Evolutionary conservation across 1,140 invertebrate species (phyloP).

Genomic region (Drosophila pallidifrons): DNA sequence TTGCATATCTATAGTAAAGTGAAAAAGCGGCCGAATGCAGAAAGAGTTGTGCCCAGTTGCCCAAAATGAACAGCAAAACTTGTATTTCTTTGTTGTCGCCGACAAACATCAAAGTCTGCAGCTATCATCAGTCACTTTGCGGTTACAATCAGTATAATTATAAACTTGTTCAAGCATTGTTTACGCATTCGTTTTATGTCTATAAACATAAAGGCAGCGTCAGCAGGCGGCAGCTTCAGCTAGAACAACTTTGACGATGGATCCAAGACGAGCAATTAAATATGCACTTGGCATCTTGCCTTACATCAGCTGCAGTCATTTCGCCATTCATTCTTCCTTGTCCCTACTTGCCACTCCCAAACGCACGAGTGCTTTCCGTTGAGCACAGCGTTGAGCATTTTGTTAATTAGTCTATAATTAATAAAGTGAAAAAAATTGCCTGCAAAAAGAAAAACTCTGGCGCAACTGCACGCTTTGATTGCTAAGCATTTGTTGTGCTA

Average conservation of each 20-base stretch:
- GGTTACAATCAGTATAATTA: conserved; percentile 78
- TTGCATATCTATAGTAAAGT: conserved; percentile 75
- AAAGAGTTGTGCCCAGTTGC: not conserved
- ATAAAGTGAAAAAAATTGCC: conserved; percentile 45
- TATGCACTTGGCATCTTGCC: conserved; percentile 62
- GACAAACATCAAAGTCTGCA: conserved; percentile 45
- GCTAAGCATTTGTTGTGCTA: conserved; percentile 47
- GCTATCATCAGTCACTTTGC: conserved; percentile 32
- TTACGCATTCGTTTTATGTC: conserved; percentile 64
- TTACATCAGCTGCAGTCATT: conserved; percentile 5
- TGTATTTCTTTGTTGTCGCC: not conserved
- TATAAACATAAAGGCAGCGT: conserved; percentile 47
- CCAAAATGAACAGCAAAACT: conserved; percentile 13
- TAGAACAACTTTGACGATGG: conserved; percentile 49
- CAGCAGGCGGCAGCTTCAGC: conserved; percentile 7
- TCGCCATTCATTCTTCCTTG: conserved; percentile 13
- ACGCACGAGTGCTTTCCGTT: conserved; percentile 67
- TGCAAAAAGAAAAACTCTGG: conserved; percentile 10
- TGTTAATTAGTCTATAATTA: conserved; percentile 77
- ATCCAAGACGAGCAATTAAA: conserved; percentile 62
- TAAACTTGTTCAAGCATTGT: conserved; percentile 64
- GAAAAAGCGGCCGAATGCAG: conserved; percentile 56
- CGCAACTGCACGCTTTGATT: conserved; percentile 45
- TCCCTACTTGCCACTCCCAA: conserved; percentile 53
- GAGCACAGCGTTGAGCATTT: conserved; percentile 54